phyloP scores from a whole-genome alignment of 1,140 invertebrate species.

The Tetramorium simillimum region DNA sequence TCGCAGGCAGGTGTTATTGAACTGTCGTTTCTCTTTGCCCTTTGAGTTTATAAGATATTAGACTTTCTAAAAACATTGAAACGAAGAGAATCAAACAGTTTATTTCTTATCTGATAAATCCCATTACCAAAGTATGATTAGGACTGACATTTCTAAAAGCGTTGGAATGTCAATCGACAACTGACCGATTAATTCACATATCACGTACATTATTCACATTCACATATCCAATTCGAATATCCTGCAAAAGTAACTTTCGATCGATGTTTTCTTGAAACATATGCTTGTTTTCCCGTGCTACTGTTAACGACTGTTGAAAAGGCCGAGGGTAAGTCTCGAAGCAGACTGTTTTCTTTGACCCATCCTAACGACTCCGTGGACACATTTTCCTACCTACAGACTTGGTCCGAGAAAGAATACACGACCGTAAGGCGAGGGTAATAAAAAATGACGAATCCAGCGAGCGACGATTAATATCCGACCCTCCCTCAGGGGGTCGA shows the following conservation, averaged over 20 bases:
- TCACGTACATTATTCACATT: too few species aligned
- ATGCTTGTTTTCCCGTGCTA: slow-evolving; percentile 13
- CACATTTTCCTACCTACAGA: neutral
- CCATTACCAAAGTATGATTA: too few species aligned
- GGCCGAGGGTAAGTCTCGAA: neutral
- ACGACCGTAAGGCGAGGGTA: neutral
- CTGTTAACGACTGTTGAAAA: slow-evolving; percentile 19
- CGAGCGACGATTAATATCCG: slow-evolving; percentile 40
- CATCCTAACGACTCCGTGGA: slow-evolving; percentile 18
- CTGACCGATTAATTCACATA: neutral
- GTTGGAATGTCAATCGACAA: too few species aligned
- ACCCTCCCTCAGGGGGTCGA: slow-evolving; percentile 7
- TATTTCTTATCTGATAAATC: too few species aligned
- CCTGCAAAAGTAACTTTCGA: neutral
- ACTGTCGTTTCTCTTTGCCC: neutral
- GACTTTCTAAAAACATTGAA: neutral
- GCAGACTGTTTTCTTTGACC: slow-evolving; percentile 48
- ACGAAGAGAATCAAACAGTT: too few species aligned
- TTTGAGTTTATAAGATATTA: neutral
- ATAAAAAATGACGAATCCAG: slow-evolving; percentile 11
- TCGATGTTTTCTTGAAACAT: neutral
- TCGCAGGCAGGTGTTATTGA: neutral
- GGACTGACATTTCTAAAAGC: too few species aligned
- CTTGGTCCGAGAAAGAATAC: neutral
- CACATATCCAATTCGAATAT: too few species aligned